phyloP scores from a whole-genome alignment of 2,888 invertebrate species.

The Volucella inanis region DNA sequence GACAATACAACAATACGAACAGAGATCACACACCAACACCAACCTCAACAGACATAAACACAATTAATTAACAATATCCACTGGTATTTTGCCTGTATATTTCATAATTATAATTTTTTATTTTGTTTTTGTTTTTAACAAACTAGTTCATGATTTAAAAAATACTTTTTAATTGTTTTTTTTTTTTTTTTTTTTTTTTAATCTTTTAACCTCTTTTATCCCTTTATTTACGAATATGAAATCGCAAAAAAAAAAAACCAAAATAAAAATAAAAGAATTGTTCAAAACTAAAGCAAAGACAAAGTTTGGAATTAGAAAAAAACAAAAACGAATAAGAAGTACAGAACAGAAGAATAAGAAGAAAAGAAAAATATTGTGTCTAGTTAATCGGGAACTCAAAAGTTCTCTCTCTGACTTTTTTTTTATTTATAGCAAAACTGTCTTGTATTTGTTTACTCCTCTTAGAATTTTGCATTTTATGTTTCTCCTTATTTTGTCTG shows the following conservation, averaged over 20 bases:
- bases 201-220: no score
- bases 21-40: neutral
- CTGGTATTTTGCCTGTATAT: neutral
- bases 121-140: neutral
- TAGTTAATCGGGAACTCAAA: no score
- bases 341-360: slow-evolving; percentile 6
- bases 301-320: slow-evolving; percentile 13
- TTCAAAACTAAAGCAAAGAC: neutral
- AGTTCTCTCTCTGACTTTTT: no score
- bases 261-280: neutral
- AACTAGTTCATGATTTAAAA: no score
- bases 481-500: no score
- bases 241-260: no score
- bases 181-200: no score
- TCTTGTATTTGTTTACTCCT: no score
- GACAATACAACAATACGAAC: slow-evolving; percentile 20
- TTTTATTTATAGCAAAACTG: no score
- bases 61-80: neutral
- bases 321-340: slow-evolving; percentile 15
- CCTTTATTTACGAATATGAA: no score
- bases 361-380: neutral
- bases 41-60: neutral
- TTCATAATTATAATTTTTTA: neutral
- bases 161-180: no score
- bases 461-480: no score